Conservation (phyloP, 1,140 invertebrate genomes). For the Calephelis nemesis region DNA sequence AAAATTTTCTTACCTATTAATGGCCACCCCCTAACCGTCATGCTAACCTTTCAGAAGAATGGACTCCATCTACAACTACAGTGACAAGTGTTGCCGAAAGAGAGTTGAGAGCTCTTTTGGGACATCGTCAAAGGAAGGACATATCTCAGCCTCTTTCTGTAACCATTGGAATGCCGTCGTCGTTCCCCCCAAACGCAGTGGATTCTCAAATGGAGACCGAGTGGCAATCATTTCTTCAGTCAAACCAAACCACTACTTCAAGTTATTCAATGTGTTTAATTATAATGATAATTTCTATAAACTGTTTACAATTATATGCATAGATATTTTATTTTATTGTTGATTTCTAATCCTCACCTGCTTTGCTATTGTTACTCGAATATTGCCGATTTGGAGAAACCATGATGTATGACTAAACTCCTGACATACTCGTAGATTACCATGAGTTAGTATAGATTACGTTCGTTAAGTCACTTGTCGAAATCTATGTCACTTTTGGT, state of each 20-base stretch:
- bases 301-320: constrained; percentile 53
- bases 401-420: no score
- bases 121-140: constrained; percentile 46
- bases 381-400: no score
- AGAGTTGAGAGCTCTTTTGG: constrained; percentile 45
- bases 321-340: constrained; percentile 35
- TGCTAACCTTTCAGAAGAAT: constrained; percentile 12
- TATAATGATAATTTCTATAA: constrained; percentile 56
- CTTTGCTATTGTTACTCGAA: no score
- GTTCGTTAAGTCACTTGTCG: no score
- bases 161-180: constrained; percentile 18
- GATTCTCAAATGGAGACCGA: constrained; percentile 36
- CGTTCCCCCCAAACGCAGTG: constrained; percentile 39
- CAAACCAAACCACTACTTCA: constrained; percentile 26
- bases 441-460: no score
- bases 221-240: constrained; percentile 46
- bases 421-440: no score
- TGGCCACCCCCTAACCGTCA: not conserved
- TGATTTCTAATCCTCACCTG: no score
- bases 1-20: no score
- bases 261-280: constrained; percentile 32
- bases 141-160: constrained; percentile 3
- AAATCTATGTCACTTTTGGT: no score
- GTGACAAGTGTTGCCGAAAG: constrained; percentile 43
- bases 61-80: constrained; percentile 13